These are phyloP conservation scores for Drosophila ambigua DNA, from an alignment of 1,140 invertebrate genomes.

Conservation along the genomic window DNA sequence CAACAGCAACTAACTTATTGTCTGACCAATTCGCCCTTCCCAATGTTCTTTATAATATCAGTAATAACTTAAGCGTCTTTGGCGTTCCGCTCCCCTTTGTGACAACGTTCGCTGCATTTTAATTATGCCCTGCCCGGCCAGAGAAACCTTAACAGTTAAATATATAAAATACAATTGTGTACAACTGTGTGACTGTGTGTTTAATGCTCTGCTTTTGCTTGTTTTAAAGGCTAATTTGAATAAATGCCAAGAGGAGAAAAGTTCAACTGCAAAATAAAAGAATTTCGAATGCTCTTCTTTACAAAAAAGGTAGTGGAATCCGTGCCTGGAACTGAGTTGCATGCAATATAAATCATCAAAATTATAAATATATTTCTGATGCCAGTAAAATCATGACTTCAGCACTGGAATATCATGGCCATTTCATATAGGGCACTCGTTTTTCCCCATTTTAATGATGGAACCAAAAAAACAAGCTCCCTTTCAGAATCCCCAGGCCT, in stretches of 20 bases:
- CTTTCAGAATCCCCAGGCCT: neutral
- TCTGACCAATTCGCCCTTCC: slow-evolving; percentile 40
- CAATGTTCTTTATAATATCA: slow-evolving; percentile 50
- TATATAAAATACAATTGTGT: slow-evolving; percentile 47
- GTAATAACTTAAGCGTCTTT: slow-evolving; percentile 71
- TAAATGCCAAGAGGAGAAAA: slow-evolving; percentile 41
- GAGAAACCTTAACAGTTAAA: slow-evolving; percentile 60
- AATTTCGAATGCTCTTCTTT: slow-evolving; percentile 11
- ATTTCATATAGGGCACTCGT: too few relatives aligned
- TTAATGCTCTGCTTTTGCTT: slow-evolving; percentile 58
- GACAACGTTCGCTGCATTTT: slow-evolving; percentile 52
- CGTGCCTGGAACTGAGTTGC: neutral
- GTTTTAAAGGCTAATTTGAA: slow-evolving; percentile 58
- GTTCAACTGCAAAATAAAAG: neutral
- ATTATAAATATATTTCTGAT: too few relatives aligned
- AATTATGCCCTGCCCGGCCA: slow-evolving; percentile 33
- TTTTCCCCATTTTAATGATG: too few relatives aligned
- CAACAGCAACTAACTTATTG: slow-evolving; percentile 23
- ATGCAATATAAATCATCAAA: too few relatives aligned
- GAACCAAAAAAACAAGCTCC: neutral
- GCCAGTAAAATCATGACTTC: neutral
- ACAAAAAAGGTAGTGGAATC: neutral
- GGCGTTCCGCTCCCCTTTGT: slow-evolving; percentile 33
- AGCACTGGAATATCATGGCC: too few relatives aligned
- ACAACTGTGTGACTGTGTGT: slow-evolving; percentile 14